A percentile compares a stretch with the other conserved stretches of the same genome.
Conservation (phyloP, 2,113 vertebrate species). For the Amia ocellicauda region DNA sequence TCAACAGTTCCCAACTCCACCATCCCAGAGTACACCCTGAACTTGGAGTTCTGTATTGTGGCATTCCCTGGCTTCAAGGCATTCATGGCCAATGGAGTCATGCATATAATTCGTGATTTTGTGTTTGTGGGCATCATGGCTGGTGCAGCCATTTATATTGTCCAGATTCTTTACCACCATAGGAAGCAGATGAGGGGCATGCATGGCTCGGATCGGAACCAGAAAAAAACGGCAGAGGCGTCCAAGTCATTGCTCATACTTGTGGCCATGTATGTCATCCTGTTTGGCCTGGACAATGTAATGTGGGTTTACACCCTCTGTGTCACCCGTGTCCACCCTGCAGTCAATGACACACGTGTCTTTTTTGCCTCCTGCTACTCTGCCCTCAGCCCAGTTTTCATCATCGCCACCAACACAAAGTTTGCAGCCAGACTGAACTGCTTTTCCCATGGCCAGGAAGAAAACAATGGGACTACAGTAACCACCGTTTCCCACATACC, state of each 20-base stretch:
- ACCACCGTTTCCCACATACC: background rate
- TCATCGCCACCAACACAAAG: constrained; percentile 30
- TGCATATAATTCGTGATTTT: constrained; percentile 32
- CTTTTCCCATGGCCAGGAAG: background rate
- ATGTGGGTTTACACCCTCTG: constrained; percentile 32
- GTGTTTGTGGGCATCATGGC: constrained; percentile 38
- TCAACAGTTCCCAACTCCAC: constrained; percentile 19
- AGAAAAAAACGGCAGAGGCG: constrained; percentile 12
- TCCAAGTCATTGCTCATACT: constrained; percentile 27
- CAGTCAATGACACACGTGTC: constrained; percentile 24
- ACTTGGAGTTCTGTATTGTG: constrained; percentile 42
- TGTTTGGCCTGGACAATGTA: constrained; percentile 32
- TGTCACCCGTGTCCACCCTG: constrained; percentile 23
- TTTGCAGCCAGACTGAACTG: constrained; percentile 20
- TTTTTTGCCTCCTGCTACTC: constrained; percentile 38
- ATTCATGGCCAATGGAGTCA: constrained; percentile 33
- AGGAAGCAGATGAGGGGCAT: constrained; percentile 15
- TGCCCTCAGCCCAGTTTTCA: constrained; percentile 31
- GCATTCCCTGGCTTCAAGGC: constrained; percentile 25
- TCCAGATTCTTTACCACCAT: constrained; percentile 26
- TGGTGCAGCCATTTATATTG: constrained; percentile 15
- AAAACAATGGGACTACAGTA: background rate
- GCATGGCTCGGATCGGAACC: constrained; percentile 7
- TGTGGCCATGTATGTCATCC: constrained; percentile 25
- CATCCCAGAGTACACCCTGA: constrained; percentile 25